Percentiles rank a stretch among this genome's conserved stretches.
Evolutionary conservation across 53 echinoderm and acorn worm genomes (phyloP).

Genomic region (Luidia sarsii): DNA sequence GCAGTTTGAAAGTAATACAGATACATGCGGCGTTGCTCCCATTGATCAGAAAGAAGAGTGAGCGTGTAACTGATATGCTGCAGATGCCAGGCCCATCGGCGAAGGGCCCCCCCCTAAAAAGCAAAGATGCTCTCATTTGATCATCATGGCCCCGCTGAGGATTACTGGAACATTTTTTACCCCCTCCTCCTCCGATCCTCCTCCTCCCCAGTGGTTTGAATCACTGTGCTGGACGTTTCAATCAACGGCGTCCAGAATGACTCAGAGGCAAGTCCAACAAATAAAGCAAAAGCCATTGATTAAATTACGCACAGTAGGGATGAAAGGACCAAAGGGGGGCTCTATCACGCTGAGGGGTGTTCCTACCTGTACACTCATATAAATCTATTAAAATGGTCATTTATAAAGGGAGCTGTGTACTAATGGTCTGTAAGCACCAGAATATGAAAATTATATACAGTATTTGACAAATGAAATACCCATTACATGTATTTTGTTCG

Average conservation of each 20-base stretch:
- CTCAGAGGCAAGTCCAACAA: conserved; percentile 8
- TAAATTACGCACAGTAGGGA: too few relatives aligned
- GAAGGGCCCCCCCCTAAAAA: not conserved
- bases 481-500: too few relatives aligned
- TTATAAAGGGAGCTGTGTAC: too few relatives aligned
- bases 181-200: not conserved
- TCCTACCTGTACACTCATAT: too few relatives aligned
- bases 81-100: conserved; percentile 9
- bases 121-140: conserved; percentile 9
- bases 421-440: too few relatives aligned
- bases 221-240: not conserved
- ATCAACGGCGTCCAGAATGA: not conserved
- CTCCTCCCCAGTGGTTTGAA: not conserved
- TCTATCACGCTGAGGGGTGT: too few relatives aligned
- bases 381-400: too few relatives aligned
- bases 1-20: too few relatives aligned
- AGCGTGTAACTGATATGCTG: conserved; percentile 41
- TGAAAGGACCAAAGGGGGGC: too few relatives aligned
- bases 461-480: too few relatives aligned
- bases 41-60: conserved; percentile 37
- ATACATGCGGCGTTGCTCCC: too few relatives aligned
- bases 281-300: not conserved
- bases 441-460: too few relatives aligned
- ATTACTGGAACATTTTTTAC: not conserved
- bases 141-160: not conserved